phyloP scores from a whole-genome alignment of 2,797 vertebrate genomes.

The Bradypodion pumilum region DNA sequence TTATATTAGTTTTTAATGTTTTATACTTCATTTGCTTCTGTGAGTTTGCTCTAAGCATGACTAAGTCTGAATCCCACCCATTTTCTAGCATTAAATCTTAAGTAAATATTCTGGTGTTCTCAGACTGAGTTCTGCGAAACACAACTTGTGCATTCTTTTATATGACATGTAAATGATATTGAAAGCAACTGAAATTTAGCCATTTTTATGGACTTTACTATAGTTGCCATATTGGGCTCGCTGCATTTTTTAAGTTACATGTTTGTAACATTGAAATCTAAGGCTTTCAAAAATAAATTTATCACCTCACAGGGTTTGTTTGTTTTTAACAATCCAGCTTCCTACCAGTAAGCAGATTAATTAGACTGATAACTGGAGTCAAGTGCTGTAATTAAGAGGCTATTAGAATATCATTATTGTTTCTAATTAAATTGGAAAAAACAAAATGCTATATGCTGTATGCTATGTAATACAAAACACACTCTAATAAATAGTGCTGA shows the following conservation, averaged over 20 bases:
- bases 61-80: neutral
- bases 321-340: neutral
- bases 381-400: conserved; percentile 49
- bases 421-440: conserved; percentile 53
- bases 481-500: conserved; percentile 33
- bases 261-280: neutral
- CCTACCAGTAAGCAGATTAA: conserved; percentile 28
- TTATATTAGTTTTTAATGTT: neutral
- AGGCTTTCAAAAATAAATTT: neutral
- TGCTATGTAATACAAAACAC: conserved; percentile 23
- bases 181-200: neutral
- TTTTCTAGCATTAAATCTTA: neutral
- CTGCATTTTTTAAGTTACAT: neutral
- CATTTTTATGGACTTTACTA: neutral
- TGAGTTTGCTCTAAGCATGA: neutral
- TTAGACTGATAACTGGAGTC: conserved; percentile 37
- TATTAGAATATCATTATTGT: conserved; percentile 41
- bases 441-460: conserved; percentile 10
- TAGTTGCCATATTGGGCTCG: neutral
- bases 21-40: neutral
- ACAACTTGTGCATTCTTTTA: neutral
- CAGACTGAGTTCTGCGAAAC: neutral
- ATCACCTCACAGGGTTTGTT: neutral
- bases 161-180: neutral
- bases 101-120: neutral